Conservation (phyloP, 2,888 invertebrate species). For the Polietes domitor region DNA sequence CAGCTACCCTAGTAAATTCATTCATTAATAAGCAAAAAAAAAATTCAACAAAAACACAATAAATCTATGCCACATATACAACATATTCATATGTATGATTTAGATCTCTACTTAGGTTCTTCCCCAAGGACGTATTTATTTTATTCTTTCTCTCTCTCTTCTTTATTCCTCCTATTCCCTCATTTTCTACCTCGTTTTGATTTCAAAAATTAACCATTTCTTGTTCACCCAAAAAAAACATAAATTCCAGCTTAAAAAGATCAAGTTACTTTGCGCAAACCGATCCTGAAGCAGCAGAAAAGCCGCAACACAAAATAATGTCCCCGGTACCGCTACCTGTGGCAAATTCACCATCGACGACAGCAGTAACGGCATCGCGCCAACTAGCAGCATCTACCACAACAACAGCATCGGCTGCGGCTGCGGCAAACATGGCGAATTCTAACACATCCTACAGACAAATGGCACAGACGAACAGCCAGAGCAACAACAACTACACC, state of each 20-base stretch:
- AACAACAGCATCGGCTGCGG: constrained; percentile 51
- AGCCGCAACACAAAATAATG: constrained; percentile 56
- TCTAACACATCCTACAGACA: constrained; percentile 51
- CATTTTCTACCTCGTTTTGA: neutral
- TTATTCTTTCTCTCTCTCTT: neutral
- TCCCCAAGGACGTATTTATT: neutral
- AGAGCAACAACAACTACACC: constrained; percentile 40
- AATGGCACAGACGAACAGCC: constrained; percentile 51
- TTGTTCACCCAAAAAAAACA: constrained; percentile 5
- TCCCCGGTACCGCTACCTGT: constrained; percentile 63
- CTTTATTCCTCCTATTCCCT: neutral
- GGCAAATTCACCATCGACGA: constrained; percentile 38
- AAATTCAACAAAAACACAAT: neutral
- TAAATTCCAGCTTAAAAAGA: constrained; percentile 61
- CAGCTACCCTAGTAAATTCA: neutral
- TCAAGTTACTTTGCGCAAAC: constrained; percentile 56
- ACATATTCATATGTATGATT: no score
- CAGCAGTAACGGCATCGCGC: constrained; percentile 42
- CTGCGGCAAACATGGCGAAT: constrained; percentile 59
- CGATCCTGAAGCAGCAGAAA: constrained; percentile 28
- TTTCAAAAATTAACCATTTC: constrained; percentile 31
- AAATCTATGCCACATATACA: neutral
- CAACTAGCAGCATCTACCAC: constrained; percentile 41
- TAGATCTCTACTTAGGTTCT: neutral
- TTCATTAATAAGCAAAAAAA: neutral